phyloP scores from a whole-genome alignment of 2,797 vertebrate genomes.

The Sternotherus odoratus region DNA sequence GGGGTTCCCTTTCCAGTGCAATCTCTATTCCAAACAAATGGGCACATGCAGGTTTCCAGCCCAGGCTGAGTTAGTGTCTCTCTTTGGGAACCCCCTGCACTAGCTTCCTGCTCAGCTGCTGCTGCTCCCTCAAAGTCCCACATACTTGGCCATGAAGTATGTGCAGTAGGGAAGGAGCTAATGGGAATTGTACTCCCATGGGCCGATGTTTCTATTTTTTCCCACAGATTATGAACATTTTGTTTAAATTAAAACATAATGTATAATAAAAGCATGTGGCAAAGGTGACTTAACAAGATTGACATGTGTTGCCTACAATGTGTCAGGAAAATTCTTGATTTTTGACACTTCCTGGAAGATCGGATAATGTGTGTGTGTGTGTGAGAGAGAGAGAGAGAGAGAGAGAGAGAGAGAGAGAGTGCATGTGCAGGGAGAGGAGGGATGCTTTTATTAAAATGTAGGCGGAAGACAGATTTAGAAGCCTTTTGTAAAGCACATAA shows the following conservation, averaged over 20 bases:
- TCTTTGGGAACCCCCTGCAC: too few relatives aligned
- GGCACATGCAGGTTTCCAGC: too few relatives aligned
- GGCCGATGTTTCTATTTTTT: neutral
- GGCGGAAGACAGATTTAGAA: constrained; percentile 35
- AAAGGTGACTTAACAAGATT: neutral
- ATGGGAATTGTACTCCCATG: too few relatives aligned
- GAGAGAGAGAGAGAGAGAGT: too few relatives aligned
- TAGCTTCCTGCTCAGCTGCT: too few relatives aligned
- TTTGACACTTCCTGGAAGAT: constrained; percentile 15
- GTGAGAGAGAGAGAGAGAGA: too few relatives aligned
- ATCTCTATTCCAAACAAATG: too few relatives aligned
- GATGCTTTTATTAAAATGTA: constrained; percentile 18
- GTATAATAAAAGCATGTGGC: neutral
- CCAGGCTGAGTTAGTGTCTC: too few relatives aligned
- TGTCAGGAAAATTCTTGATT: constrained; percentile 6
- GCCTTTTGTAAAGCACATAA: constrained; percentile 29
- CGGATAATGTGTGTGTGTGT: neutral
- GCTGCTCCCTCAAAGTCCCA: too few relatives aligned
- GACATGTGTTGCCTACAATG: neutral
- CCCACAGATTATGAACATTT: neutral
- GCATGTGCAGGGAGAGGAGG: neutral
- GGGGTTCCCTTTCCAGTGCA: too few relatives aligned
- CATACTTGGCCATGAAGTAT: too few relatives aligned
- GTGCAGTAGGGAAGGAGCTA: too few relatives aligned
- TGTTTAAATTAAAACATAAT: neutral